Percentiles rank a stretch among this genome's conserved stretches.
phyloP scores from a whole-genome alignment of 2,797 vertebrate genomes.

The Neosilurus hyrtlii region DNA sequence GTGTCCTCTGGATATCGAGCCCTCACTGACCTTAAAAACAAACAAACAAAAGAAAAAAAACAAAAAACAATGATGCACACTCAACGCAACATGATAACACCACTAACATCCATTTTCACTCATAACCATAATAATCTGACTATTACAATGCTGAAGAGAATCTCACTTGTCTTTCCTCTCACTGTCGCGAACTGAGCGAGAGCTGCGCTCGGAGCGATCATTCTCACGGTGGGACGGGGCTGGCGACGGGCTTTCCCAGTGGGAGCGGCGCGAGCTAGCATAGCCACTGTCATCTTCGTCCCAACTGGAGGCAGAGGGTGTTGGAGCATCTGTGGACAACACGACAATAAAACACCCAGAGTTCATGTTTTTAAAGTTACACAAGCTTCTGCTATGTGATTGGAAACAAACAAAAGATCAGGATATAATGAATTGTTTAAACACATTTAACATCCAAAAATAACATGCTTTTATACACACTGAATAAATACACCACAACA shows the following conservation, averaged over 20 bases:
- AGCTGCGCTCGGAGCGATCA: constrained; percentile 81
- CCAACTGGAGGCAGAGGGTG: constrained; percentile 93
- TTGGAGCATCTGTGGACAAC: constrained; percentile 78
- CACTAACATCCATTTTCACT: not conserved
- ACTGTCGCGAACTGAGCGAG: constrained; percentile 75
- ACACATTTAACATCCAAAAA: not conserved
- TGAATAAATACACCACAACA: not conserved
- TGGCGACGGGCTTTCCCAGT: constrained; percentile 96
- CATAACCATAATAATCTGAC: not conserved
- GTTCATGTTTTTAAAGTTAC: no score
- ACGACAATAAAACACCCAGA: not conserved
- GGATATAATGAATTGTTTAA: not conserved
- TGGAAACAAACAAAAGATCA: not conserved
- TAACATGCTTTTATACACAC: not conserved
- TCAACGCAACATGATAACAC: not conserved
- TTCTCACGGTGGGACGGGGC: constrained; percentile 78
- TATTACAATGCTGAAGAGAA: not conserved
- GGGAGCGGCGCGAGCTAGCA: constrained; percentile 79
- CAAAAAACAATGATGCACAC: not conserved
- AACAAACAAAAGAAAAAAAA: not conserved
- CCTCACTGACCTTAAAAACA: constrained; percentile 80
- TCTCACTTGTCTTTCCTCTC: constrained; percentile 82
- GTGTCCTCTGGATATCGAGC: constrained; percentile 85
- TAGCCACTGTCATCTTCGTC: constrained; percentile 91
- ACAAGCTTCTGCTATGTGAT: not conserved